Percentiles rank a stretch among this genome's conserved stretches.
phyloP scores from a whole-genome alignment of 2,888 invertebrate genomes.

The Acronicta alni region DNA sequence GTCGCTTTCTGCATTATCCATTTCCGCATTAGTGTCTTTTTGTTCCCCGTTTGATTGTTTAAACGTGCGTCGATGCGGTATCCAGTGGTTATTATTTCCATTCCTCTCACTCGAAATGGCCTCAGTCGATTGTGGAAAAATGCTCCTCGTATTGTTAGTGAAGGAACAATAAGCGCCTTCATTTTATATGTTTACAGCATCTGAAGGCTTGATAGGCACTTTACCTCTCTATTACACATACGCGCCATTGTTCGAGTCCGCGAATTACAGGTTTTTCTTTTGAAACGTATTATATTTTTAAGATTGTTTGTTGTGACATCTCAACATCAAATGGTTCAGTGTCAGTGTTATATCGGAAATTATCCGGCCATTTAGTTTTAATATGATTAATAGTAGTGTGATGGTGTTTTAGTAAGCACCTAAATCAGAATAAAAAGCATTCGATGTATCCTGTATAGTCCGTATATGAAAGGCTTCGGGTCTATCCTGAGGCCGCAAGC shows the following conservation, averaged over 20 bases:
- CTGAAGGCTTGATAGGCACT: slow-evolving; percentile 84
- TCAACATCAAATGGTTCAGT: slow-evolving; percentile 9
- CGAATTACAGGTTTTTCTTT: slow-evolving; percentile 62
- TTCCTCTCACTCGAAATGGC: slow-evolving; percentile 85
- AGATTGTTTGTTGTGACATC: slow-evolving; percentile 29
- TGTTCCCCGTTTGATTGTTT: slow-evolving; percentile 88
- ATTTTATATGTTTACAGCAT: slow-evolving; percentile 87
- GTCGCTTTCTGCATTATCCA: slow-evolving; percentile 80
- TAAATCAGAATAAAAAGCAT: too few species aligned
- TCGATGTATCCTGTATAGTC: too few species aligned
- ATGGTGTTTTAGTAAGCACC: too few species aligned
- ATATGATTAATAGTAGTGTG: too few species aligned
- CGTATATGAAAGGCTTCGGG: too few species aligned
- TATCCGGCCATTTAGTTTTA: background rate
- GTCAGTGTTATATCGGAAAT: background rate
- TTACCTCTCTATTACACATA: slow-evolving; percentile 80
- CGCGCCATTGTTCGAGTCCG: slow-evolving; percentile 71
- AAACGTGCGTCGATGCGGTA: slow-evolving; percentile 88
- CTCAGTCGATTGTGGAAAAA: slow-evolving; percentile 88
- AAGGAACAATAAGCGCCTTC: slow-evolving; percentile 87
- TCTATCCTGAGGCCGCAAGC: too few species aligned
- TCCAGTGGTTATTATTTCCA: slow-evolving; percentile 85
- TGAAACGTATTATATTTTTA: slow-evolving; percentile 60
- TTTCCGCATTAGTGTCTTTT: slow-evolving; percentile 88
- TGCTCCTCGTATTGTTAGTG: slow-evolving; percentile 86